Conservation (phyloP, 2,797 vertebrate species). For the Paramormyrops hopkinsi region DNA sequence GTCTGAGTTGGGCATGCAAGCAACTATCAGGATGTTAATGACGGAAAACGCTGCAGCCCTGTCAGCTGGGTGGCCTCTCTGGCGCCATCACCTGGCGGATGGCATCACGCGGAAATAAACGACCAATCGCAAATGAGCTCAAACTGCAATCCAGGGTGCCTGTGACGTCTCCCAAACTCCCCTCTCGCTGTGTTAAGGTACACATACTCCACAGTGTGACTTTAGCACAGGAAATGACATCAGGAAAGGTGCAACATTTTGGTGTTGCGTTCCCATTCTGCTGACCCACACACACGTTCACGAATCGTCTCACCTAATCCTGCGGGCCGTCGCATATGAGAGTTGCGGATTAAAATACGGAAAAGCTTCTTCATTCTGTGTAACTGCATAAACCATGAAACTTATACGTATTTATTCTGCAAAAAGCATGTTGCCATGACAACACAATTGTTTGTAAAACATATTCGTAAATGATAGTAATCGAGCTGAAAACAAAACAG, state of each 20-base stretch:
- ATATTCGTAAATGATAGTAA: background rate
- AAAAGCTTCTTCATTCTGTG: background rate
- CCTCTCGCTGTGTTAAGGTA: background rate
- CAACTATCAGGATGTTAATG: background rate
- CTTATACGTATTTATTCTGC: background rate
- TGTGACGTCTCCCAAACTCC: background rate
- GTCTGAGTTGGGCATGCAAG: background rate
- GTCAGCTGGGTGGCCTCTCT: background rate
- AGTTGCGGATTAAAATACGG: background rate
- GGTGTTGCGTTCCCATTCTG: background rate
- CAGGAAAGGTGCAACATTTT: background rate
- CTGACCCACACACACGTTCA: background rate
- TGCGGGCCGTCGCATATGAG: conserved; percentile 1
- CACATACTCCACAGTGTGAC: background rate
- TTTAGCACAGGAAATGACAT: background rate
- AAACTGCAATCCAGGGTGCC: background rate
- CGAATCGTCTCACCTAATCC: background rate
- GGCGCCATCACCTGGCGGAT: background rate
- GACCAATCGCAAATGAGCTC: background rate
- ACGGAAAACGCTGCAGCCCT: background rate
- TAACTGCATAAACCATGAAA: background rate
- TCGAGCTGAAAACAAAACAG: background rate
- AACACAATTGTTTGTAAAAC: background rate
- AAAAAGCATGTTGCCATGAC: background rate
- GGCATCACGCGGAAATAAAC: background rate